Conservation (phyloP, 2,113 vertebrate species). For the Rhinopomastus cyanomelas region DNA sequence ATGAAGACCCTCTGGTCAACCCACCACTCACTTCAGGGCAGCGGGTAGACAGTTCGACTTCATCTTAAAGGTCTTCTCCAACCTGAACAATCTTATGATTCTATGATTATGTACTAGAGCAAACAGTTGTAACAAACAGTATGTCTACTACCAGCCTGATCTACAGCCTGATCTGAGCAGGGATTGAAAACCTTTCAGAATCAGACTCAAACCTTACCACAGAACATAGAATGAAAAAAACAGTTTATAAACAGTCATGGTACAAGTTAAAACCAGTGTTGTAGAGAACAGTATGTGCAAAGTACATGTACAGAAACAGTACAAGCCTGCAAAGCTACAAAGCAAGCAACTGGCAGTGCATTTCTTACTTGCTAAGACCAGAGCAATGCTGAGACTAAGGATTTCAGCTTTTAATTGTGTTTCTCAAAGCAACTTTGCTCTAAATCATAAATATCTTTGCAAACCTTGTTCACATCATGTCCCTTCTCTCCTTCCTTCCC, state of each 20-base stretch:
- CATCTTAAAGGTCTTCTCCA: too few relatives aligned
- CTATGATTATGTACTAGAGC: not conserved
- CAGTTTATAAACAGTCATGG: not conserved
- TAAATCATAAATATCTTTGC: not conserved
- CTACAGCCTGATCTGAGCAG: not conserved
- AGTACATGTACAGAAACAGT: not conserved
- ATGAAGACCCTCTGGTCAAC: not conserved
- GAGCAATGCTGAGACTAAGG: not conserved
- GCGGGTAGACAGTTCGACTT: not conserved
- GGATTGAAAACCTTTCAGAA: not conserved
- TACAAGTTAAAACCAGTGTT: not conserved
- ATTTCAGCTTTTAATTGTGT: not conserved
- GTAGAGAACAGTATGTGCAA: not conserved
- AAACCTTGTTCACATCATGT: not conserved
- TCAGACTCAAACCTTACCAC: not conserved
- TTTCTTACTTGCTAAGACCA: not conserved
- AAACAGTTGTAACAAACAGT: not conserved
- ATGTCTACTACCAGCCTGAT: not conserved
- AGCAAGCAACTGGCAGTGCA: not conserved
- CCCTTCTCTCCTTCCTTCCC: rapidly evolving
- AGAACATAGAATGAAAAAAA: not conserved
- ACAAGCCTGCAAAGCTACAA: not conserved
- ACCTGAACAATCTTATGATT: too few relatives aligned
- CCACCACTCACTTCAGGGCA: too few relatives aligned
- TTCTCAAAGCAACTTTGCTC: not conserved